A percentile compares a stretch with the other conserved stretches of the same genome.
Conservation (phyloP, 2,797 vertebrate species). For the Epinephelus coioides region DNA sequence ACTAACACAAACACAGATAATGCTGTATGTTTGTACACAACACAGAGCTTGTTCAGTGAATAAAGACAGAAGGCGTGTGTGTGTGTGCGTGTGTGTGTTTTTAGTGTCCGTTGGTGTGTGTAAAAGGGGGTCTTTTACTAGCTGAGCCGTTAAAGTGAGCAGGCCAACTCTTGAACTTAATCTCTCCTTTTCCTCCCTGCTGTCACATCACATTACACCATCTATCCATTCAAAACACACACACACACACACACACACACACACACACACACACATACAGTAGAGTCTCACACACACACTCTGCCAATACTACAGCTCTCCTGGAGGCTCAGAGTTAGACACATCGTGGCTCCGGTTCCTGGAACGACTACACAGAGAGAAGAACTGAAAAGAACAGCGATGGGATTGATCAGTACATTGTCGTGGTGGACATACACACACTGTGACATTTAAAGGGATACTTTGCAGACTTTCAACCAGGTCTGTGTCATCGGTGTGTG, state of each 20-base stretch:
- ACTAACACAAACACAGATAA: conserved; percentile 12
- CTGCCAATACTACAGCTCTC: conserved; percentile 6
- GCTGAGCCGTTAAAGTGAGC: conserved; percentile 44
- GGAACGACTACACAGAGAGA: background rate
- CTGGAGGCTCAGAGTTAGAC: conserved; percentile 8
- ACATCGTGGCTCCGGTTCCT: background rate
- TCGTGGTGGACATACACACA: too few species aligned
- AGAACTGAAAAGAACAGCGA: background rate
- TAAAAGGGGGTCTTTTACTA: conserved; percentile 26
- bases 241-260: conserved; percentile 13
- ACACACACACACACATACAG: background rate
- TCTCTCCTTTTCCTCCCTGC: conserved; percentile 56
- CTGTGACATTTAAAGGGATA: too few species aligned
- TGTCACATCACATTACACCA: conserved; percentile 61
- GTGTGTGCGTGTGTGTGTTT: conserved; percentile 3
- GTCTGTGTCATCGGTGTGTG: too few species aligned
- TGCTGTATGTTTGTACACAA: conserved; percentile 10
- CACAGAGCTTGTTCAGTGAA: conserved; percentile 6
- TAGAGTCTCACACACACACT: background rate
- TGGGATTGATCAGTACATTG: background rate
- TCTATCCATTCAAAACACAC: conserved; percentile 46
- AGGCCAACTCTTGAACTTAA: conserved; percentile 62
- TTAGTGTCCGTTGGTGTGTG: conserved; percentile 1
- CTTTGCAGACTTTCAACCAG: too few species aligned
- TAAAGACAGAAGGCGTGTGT: background rate